Evolutionary conservation across 2,888 invertebrate genomes (phyloP), one percentile per base, ranked within the genome.

Genomic region (Tipula helvola): DNA sequence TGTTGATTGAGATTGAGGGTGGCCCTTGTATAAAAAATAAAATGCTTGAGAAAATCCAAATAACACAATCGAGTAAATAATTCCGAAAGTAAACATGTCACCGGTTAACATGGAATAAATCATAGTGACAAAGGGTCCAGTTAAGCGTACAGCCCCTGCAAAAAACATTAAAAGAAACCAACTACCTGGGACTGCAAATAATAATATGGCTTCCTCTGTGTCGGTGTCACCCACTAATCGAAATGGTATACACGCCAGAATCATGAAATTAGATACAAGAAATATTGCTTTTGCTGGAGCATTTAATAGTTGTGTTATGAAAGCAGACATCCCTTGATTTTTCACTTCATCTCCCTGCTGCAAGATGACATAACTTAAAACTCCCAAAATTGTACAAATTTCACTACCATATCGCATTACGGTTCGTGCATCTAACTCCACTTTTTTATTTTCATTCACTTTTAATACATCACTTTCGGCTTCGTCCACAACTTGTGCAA

Each of bases 151-250:
- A 57, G 98, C 98, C 7, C 99, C 98, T 71, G 99, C 99, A 92
- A 99, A 99, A 91, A 99, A 99, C 95, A 99, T 98, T 36, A 99
- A 94, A 83, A 98, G 95, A 91, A 99, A 98, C 99, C 99, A 99
- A 47, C 97, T 97, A 4, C 98, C 97, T 0, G 99, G 99, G 36
- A 99, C 95, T 0, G 99, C 96, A 89, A 99, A 95, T 57, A 97
- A 95, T 39, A 99, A 92, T 86, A 99, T 95, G 0, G 97, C 96
- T 91, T 99, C 99, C 91, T 99, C 99, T 0, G 96, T 93, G 89
- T 94, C 94, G 85, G 95, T 93, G 89, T 96, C 94, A 10, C 94
- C 94, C 88, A 93, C 93, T 13, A 97, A 90, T 5, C 99, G 94
- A 88, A 95, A 96, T 0, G 98, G 98, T 88, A 99, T 97, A 90